These are phyloP conservation scores for Minunthozetes semirufus DNA, from an alignment of 2,888 invertebrate species.

Conservation along the genomic window DNA sequence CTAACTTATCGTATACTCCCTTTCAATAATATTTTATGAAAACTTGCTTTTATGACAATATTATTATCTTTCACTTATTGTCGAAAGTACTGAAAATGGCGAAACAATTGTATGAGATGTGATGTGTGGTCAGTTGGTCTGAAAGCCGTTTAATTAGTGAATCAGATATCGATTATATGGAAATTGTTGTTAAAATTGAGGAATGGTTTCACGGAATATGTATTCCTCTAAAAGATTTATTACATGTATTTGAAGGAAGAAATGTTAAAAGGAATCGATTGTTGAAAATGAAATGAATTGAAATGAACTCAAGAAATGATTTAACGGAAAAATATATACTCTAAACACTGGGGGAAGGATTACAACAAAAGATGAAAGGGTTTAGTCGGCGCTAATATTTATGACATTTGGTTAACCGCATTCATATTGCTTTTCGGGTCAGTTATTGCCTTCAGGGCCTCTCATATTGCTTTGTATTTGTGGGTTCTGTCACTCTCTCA, in stretches of 20 bases:
- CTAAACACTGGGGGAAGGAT: not conserved
- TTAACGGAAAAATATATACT: not conserved
- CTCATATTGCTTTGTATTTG: not conserved
- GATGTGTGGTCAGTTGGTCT: too few species aligned
- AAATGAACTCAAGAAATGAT: not conserved
- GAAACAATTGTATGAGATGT: too few species aligned
- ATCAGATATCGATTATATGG: too few species aligned
- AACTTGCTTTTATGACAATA: too few species aligned
- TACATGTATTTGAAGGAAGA: not conserved
- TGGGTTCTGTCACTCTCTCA: not conserved
- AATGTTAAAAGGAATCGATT: not conserved
- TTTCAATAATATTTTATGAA: too few species aligned
- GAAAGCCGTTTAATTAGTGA: too few species aligned
- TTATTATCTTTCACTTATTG: too few species aligned
- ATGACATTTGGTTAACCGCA: constrained; percentile 26
- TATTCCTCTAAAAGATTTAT: not conserved
- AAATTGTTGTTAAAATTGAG: too few species aligned
- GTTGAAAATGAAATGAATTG: too few species aligned
- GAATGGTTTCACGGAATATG: too few species aligned
- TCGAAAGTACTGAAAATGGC: too few species aligned
- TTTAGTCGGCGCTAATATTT: constrained; percentile 1
- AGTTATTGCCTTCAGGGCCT: constrained; percentile 4
- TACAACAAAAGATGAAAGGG: not conserved
- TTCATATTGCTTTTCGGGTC: constrained; percentile 13
- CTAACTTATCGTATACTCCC: too few species aligned